Base-by-base conservation (phyloP, 2,113 vertebrate genomes). In the Cynopterus brachyotis region DNA sequence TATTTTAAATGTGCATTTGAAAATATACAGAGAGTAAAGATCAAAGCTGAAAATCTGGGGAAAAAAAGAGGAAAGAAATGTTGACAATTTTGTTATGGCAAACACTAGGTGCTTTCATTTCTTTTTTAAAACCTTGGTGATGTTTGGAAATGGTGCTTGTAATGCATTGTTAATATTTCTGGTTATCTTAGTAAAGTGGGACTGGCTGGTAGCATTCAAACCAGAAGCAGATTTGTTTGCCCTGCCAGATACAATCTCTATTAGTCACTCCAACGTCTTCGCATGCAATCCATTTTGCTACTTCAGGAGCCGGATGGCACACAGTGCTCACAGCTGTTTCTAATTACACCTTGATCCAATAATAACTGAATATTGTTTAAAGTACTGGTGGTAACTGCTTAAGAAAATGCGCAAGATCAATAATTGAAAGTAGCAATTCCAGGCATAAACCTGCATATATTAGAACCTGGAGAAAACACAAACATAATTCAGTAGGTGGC, bases 401-500 rank as follows among this genome's bases (percentile, higher is more conserved):
- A 40, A 37, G 55, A 70, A 91, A 60, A 78, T n/a, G 42, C 5
- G 0, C 35, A 42, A 53, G 70, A 80, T 96, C 66, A 70, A 55
- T 79, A 47, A 79, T 9, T 20, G 47, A 59, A 95, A 91, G 70
- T 13, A 92, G 95, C 53, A 73, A 78, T 82, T 84, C 9, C 67
- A 73, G 91, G 80, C 85, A 69, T 11, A 67, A 50, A 50, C 93
- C 67, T 79, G 78, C 47, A 40, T 40, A 24, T 73, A 85, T 70
- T 35, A 81, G 72, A 91, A 85, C 47, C 81, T 45, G 32, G 10
- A 19, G 64, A 88, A 91, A 85, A 42, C 95, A 57, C 45, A 50
- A 80, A 73, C 17, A 55, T 17, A 17, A 26, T 89, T 96, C 97
- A 97, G 97, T 83, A 97, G 97, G 94, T 97, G 97, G 97, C 94